A percentile compares a stretch with the other conserved stretches of the same genome.
These are phyloP conservation scores for Hypercompe scribonia DNA, from an alignment of 2,888 invertebrate genomes.

Conservation along the genomic window DNA sequence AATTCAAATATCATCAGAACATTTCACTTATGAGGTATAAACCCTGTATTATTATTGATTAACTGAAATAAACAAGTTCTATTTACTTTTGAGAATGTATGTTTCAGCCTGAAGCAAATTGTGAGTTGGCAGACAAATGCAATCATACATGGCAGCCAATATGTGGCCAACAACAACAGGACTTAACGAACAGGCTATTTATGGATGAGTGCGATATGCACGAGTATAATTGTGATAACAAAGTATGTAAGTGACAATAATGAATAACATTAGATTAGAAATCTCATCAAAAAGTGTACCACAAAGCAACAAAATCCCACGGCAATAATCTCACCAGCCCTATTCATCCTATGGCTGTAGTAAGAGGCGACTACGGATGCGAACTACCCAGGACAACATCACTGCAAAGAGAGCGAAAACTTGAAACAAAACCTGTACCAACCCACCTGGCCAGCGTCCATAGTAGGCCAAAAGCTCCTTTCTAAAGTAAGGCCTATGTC, in stretches of 20 bases:
- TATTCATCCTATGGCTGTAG: no score
- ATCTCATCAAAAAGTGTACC: neutral
- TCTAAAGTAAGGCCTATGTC: neutral
- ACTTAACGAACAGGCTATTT: slow-evolving; percentile 56
- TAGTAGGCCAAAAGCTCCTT: no score
- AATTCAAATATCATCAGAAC: slow-evolving; percentile 28
- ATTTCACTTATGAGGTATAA: slow-evolving; percentile 21
- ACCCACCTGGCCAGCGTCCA: no score
- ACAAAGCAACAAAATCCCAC: neutral
- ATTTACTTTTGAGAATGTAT: neutral
- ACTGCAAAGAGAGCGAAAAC: no score
- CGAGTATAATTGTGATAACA: slow-evolving; percentile 71
- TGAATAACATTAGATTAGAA: neutral
- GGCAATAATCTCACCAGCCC: neutral
- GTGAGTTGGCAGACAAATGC: slow-evolving; percentile 62
- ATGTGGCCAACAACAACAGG: slow-evolving; percentile 60
- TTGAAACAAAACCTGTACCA: no score
- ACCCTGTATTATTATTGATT: neutral
- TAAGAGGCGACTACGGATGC: no score
- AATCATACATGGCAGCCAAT: slow-evolving; percentile 65
- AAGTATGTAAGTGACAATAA: slow-evolving; percentile 53
- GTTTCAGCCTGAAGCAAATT: slow-evolving; percentile 59
- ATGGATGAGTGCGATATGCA: slow-evolving; percentile 71
- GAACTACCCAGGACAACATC: no score
- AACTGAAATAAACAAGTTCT: neutral